Conservation (phyloP, 1,140 invertebrate species). For the Hycleus phaleratus region DNA sequence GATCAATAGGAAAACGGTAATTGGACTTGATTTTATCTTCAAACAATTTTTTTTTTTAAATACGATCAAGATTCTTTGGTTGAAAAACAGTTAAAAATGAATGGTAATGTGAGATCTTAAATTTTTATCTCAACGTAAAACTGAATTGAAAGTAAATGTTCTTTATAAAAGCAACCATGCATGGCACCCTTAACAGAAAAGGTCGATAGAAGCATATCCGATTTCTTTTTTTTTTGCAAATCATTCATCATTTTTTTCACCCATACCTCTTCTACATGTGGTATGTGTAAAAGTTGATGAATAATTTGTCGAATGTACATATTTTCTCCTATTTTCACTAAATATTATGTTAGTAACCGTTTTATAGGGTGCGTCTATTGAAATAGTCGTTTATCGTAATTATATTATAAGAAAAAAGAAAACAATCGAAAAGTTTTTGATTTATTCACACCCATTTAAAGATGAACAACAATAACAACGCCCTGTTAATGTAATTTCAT, state of each 20-base stretch:
- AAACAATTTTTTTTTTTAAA: too few relatives aligned
- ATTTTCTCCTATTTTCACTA: neutral
- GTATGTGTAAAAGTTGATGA: neutral
- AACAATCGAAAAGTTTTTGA: slow-evolving; percentile 6
- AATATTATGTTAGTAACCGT: too few relatives aligned
- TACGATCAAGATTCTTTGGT: slow-evolving; percentile 4
- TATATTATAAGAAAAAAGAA: neutral
- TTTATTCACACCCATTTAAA: slow-evolving; percentile 9
- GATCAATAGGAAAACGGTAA: too few relatives aligned
- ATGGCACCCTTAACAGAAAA: slow-evolving; percentile 8
- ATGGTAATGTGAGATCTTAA: slow-evolving; percentile 12
- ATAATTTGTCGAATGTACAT: slow-evolving; percentile 8
- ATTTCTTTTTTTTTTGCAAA: slow-evolving; percentile 6
- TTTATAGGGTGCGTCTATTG: too few relatives aligned
- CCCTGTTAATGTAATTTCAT: slow-evolving; percentile 8
- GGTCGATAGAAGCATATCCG: slow-evolving; percentile 6
- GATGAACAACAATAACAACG: slow-evolving; percentile 2
- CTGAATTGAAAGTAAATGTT: slow-evolving; percentile 13
- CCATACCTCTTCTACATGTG: neutral
- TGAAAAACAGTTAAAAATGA: slow-evolving; percentile 8
- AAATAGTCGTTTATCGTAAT: neutral
- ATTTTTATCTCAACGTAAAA: slow-evolving; percentile 13
- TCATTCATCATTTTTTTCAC: slow-evolving; percentile 4
- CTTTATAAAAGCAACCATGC: slow-evolving; percentile 14
- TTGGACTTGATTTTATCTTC: too few relatives aligned